phyloP scores from a whole-genome alignment of 2,113 vertebrate species.

The Xerus inauris region DNA sequence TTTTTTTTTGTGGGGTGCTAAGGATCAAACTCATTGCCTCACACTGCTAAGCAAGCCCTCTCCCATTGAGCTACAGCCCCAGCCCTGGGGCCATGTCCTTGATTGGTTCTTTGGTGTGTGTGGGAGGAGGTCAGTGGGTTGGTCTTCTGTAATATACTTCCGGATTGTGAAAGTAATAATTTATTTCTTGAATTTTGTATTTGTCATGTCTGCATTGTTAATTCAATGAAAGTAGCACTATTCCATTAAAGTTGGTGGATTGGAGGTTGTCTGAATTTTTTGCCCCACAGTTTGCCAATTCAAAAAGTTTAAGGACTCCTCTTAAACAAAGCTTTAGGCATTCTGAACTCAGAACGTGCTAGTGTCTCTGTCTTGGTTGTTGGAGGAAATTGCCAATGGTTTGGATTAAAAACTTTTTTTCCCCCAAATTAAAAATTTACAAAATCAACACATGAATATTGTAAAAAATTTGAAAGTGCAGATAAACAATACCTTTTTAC shows the following conservation, averaged over 20 bases:
- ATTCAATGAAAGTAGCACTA: slow-evolving; percentile 1
- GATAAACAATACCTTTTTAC: slow-evolving; percentile 35
- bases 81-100: background rate
- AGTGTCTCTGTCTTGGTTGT: slow-evolving; percentile 1
- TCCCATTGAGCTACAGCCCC: too few species aligned
- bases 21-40: too few species aligned
- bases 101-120: background rate
- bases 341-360: background rate
- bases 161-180: slow-evolving; percentile 2
- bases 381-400: slow-evolving; percentile 41
- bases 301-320: background rate
- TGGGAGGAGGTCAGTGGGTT: background rate
- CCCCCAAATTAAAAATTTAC: background rate
- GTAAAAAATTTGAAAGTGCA: slow-evolving; percentile 21
- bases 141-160: background rate
- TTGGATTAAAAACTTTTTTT: slow-evolving; percentile 21
- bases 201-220: slow-evolving; percentile 35
- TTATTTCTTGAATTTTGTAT: slow-evolving; percentile 52
- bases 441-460: background rate
- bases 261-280: slow-evolving; percentile 31
- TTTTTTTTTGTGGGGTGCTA: too few species aligned
- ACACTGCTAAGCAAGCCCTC: too few species aligned
- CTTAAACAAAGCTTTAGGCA: background rate
- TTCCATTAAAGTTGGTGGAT: slow-evolving; percentile 21
- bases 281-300: background rate